phyloP scores from a whole-genome alignment of 2,797 vertebrate genomes.

The Carcharodon carcharias region DNA sequence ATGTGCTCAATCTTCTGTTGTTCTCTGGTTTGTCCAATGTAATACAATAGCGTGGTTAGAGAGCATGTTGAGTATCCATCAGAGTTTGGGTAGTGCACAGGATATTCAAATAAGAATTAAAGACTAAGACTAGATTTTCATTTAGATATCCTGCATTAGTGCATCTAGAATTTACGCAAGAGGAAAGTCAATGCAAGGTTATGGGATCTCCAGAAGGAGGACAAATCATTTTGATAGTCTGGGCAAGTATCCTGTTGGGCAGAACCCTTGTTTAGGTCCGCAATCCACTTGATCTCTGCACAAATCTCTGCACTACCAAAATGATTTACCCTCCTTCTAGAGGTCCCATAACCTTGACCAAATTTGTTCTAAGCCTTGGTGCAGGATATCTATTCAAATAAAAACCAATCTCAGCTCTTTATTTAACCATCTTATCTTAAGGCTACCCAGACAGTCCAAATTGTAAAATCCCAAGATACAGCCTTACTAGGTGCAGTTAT shows the following conservation, averaged over 20 bases:
- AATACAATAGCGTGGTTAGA: not conserved
- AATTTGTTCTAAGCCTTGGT: not conserved
- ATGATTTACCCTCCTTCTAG: too few species aligned
- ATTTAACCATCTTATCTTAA: not conserved
- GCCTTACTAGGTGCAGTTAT: not conserved
- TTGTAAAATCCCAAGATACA: not conserved
- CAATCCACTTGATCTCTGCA: not conserved
- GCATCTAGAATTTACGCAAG: not conserved
- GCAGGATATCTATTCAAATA: not conserved
- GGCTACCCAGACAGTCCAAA: not conserved
- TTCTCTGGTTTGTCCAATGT: not conserved
- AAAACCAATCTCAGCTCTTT: not conserved
- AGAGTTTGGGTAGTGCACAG: not conserved
- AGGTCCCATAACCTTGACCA: too few species aligned
- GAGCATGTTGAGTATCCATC: not conserved
- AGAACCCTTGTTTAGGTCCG: not conserved
- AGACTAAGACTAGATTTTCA: not conserved
- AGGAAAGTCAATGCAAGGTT: not conserved
- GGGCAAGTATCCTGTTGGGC: not conserved
- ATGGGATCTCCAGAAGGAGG: not conserved
- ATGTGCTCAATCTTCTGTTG: not conserved
- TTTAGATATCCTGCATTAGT: too few species aligned
- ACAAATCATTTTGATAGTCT: not conserved
- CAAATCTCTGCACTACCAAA: too few species aligned
- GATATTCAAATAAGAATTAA: not conserved